Evolutionary conservation across 2,888 invertebrate species (phyloP), one percentile per base, ranked within the genome.

Genomic region (Drosophila percnosoma): DNA sequence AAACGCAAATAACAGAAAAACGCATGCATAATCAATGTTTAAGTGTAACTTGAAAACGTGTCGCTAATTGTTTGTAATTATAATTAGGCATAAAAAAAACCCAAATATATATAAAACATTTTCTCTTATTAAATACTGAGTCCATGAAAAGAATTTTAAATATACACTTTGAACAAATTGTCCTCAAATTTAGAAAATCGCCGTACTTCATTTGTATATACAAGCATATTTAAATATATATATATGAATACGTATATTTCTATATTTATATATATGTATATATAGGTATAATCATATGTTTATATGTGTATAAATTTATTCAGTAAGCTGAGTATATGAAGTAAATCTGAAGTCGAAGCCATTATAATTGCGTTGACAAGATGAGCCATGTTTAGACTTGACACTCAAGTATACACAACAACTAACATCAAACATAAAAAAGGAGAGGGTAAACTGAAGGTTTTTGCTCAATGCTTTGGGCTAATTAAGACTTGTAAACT

Each of bases 401-500:
- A 45, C 33, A 24, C 13, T 45, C 13, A 57, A 21, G 31, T 15
- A 11, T 11, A 34, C 13, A 45, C 1, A 45, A 45, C 24, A 24
- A 45, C 8, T 0, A 15, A 24, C 45, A 45, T 24, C 4, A 15
- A 24, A 45, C 45, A 45, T 45, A 4, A 18, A 40, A 27, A 72
- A 40, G 29, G 61, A 15, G 55, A 57, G 59, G 51, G 18, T 45
- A 38, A 49, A 49, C 15, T 40, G 77, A 59, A 70, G 54, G 65
- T 33, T 55, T 21, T 52, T 29, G 29, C n/a, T 42, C 15, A 21
- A 36, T 38, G 51, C 62, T 65, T 63, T 40, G n/a, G 59, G 65
- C 66, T 42, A 72, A 75, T 75, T 64, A 71, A 67, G 65, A 49
- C 38, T 63, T 63, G 48, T 71, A 63, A 59, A 63, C 57, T 49